These are phyloP conservation scores for Triplophysa yarkandensis DNA, from an alignment of 2,797 vertebrate genomes.

Conservation along the genomic window DNA sequence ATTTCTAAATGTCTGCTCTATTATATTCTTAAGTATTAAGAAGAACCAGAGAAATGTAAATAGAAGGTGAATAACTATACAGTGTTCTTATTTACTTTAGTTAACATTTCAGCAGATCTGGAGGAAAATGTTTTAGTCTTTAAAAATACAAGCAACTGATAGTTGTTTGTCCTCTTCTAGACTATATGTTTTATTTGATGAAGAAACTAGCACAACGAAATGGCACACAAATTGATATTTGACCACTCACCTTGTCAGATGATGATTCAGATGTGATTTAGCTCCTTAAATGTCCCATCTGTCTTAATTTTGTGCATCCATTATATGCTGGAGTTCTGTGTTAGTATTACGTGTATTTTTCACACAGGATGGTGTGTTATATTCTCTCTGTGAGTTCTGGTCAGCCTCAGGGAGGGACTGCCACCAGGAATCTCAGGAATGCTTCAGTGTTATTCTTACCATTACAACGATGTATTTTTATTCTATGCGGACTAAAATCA, in stretches of 20 bases:
- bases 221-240: not conserved
- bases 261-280: not conserved
- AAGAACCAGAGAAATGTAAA: too few relatives aligned
- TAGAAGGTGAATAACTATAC: too few relatives aligned
- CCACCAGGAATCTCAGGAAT: conserved; percentile 73
- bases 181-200: too few relatives aligned
- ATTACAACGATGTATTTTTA: conserved; percentile 67
- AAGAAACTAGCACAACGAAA: not conserved
- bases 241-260: conserved; percentile 3
- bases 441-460: conserved; percentile 69
- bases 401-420: conserved; percentile 64
- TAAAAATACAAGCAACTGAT: too few relatives aligned
- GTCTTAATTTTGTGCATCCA: not conserved
- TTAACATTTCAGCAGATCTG: too few relatives aligned
- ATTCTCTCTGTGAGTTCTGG: conserved; percentile 45
- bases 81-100: too few relatives aligned
- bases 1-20: too few relatives aligned
- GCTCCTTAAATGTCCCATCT: not conserved
- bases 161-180: too few relatives aligned
- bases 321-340: not conserved
- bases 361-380: conserved; percentile 56
- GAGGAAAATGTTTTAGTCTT: too few relatives aligned
- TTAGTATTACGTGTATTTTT: conserved; percentile 17
- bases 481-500: conserved; percentile 49
- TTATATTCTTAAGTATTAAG: too few relatives aligned